Evolutionary conservation across 2,113 vertebrate species (phyloP).

Genomic region (Tichodroma muraria): DNA sequence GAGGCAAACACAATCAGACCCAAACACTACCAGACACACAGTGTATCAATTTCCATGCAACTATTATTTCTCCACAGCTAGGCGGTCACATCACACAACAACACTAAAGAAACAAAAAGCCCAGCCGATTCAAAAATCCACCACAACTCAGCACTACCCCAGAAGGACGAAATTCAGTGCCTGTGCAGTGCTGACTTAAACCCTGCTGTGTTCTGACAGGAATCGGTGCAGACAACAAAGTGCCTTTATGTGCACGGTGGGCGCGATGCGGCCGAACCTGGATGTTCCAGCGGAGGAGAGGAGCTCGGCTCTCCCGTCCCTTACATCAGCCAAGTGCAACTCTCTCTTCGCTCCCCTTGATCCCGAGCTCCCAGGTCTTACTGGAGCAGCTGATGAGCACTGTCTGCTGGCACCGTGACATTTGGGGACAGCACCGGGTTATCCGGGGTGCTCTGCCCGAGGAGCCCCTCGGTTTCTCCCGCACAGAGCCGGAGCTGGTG

Average conservation of each 20-base stretch:
- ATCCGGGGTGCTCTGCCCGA: background rate
- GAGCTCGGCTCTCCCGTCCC: background rate
- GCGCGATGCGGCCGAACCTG: background rate
- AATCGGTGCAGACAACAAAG: background rate
- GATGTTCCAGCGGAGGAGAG: background rate
- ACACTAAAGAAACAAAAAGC: background rate
- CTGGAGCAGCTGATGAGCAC: background rate
- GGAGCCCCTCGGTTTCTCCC: background rate
- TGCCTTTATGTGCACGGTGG: background rate
- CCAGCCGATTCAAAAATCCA: background rate
- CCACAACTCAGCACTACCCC: background rate
- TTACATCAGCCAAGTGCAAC: background rate
- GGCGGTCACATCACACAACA: background rate
- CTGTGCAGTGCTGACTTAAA: background rate
- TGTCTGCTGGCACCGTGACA: background rate
- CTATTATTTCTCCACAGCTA: background rate
- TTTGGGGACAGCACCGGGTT: background rate
- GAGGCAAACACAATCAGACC: rapidly evolving
- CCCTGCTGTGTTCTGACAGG: rapidly evolving
- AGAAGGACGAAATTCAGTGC: background rate
- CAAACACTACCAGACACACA: background rate
- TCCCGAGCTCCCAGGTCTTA: background rate
- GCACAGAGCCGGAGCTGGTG: background rate
- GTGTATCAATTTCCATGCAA: background rate
- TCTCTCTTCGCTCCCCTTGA: background rate